Evolutionary conservation across 2,113 vertebrate genomes (phyloP), one percentile per base, ranked within the genome.

Genomic region (Dendrocopos noguchii): DNA sequence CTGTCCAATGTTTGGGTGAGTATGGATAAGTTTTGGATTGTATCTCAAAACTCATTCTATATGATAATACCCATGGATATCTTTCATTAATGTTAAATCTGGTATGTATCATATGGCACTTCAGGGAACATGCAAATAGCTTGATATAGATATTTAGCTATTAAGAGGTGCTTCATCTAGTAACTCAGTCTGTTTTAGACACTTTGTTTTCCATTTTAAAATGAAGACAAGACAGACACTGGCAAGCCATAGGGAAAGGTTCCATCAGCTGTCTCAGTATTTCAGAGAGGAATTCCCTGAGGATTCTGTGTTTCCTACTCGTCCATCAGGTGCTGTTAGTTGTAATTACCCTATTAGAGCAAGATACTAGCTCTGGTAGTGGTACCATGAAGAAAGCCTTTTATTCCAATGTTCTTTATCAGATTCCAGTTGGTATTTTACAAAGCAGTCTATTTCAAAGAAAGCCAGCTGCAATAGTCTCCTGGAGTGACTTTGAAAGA

Each of bases 201-300:
- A 46, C 24, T 76, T 71, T 56, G 20, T 90, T 95, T 94, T 94
- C 33, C 2, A 7, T 76, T 73, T 70, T 71, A 59, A 88, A 93
- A 84, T 68, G 78, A 90, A 81, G 56, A 29, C 25, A 70, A 65
- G 29, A 74, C 83, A 94, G 64, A 36, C 33, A 7, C 81, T 90
- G 90, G 57, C 80, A 91, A 95, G 72, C 71, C 60, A 56, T 80
- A 88, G 19, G 39, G 15, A 87, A 44, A 33, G 47, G 34, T 94
- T 93, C 55, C 31, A 56, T 95, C 87, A 93, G 42, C 67, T 93
- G 56, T 84, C 82, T 52, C 91, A 80, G 86, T 47, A 74, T 9
- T 91, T 89, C 63, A 76, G 56, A 73, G 52, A 83, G 72, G 68
- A 87, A 95, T 95, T 96, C 80, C 80, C 84, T 61, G 81, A 90